These are phyloP conservation scores for Allobates femoralis DNA, from an alignment of 2,797 vertebrate genomes.

Conservation along the genomic window DNA sequence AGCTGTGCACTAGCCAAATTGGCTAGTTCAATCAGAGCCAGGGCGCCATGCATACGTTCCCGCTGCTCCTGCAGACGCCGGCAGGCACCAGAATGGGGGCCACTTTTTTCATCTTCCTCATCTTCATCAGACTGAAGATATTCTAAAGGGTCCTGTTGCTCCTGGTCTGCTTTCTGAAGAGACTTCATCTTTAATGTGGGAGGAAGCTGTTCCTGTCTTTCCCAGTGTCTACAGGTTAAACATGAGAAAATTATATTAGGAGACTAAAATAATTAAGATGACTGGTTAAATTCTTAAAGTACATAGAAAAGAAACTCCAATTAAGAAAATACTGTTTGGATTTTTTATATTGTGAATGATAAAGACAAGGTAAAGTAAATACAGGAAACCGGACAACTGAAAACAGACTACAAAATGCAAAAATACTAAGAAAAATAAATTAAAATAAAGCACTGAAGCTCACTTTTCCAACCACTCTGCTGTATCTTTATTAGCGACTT, in stretches of 20 bases:
- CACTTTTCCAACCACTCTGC: conserved; percentile 97
- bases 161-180: conserved; percentile 83
- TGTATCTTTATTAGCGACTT: conserved; percentile 90
- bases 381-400: too few species aligned
- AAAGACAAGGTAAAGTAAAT: too few species aligned
- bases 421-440: neutral
- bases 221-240: conserved; percentile 86
- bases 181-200: conserved; percentile 84
- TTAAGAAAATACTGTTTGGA: too few species aligned
- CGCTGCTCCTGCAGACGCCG: conserved; percentile 84
- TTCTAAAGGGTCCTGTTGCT: conserved; percentile 95
- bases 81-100: conserved; percentile 76
- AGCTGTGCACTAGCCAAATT: conserved; percentile 89
- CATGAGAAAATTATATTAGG: neutral
- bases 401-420: too few species aligned
- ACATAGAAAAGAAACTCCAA: too few species aligned
- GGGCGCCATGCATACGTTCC: conserved; percentile 92
- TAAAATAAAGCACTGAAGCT: conserved; percentile 67
- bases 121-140: conserved; percentile 91
- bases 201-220: conserved; percentile 88
- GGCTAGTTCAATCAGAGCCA: conserved; percentile 97
- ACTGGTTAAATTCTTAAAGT: too few species aligned
- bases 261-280: neutral
- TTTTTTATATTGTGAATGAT: too few species aligned
- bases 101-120: conserved; percentile 81